Percentiles rank a stretch among this genome's conserved stretches.
Conservation (phyloP, 2,888 invertebrate species). For the Fragum sueziense region DNA sequence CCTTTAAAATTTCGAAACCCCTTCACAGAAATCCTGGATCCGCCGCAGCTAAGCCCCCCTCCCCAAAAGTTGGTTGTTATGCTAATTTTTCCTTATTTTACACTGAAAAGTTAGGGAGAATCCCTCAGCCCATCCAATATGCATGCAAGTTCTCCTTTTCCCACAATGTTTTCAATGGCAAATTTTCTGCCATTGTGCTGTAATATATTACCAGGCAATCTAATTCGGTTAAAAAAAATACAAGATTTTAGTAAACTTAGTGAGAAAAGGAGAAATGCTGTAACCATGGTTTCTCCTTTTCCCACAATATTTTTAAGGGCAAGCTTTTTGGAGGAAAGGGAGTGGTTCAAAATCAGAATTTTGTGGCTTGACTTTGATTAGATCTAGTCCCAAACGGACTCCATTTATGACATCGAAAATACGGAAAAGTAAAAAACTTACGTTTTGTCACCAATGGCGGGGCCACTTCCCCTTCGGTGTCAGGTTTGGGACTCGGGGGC, state of each 20-base stretch:
- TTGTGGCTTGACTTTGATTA: neutral
- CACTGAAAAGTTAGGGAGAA: too few relatives aligned
- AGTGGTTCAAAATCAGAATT: neutral
- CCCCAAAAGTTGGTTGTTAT: too few relatives aligned
- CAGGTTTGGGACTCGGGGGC: conserved; percentile 79
- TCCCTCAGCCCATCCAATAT: too few relatives aligned
- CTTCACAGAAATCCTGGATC: too few relatives aligned
- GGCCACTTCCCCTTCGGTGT: conserved; percentile 74
- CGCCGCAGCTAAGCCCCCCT: too few relatives aligned
- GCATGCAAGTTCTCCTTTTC: too few relatives aligned
- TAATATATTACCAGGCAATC: neutral
- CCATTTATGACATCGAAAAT: neutral
- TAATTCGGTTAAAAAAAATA: neutral
- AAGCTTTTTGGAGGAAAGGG: neutral
- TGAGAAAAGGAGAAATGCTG: neutral
- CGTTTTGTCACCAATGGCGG: conserved; percentile 77
- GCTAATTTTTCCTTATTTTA: too few relatives aligned
- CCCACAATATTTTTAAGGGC: neutral
- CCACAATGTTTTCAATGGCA: too few relatives aligned
- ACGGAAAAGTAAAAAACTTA: conserved; percentile 44
- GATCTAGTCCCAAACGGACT: neutral
- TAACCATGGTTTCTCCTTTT: neutral
- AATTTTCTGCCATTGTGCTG: too few relatives aligned
- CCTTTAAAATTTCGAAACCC: too few relatives aligned
- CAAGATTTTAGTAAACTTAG: neutral